Evolutionary conservation across 2,888 invertebrate genomes (phyloP).

Genomic region (Steinernema scapterisci): DNA sequence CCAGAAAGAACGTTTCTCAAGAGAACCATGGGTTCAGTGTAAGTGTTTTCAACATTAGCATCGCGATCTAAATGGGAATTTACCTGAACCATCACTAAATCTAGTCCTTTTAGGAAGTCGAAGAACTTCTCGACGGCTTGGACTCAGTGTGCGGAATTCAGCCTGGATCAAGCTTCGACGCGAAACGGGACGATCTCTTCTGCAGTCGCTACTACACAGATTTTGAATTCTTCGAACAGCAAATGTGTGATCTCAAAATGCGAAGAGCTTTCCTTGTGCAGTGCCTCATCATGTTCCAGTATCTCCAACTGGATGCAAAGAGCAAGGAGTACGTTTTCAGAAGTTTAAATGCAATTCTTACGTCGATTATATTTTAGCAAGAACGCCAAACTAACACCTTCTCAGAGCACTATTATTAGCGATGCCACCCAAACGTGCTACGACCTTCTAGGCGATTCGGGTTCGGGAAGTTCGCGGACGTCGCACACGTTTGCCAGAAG

Average conservation of each 20-base stretch:
- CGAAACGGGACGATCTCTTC: constrained; percentile 5
- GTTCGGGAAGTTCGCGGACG: neutral
- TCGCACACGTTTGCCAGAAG: neutral
- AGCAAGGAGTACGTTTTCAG: neutral
- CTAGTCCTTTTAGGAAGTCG: too few relatives aligned
- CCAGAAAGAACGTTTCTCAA: neutral
- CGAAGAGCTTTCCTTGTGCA: constrained; percentile 8
- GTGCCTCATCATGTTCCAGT: constrained; percentile 18
- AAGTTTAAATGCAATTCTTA: neutral
- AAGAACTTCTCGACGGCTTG: neutral
- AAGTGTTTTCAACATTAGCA: too few relatives aligned
- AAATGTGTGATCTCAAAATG: constrained; percentile 4
- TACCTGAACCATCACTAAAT: too few relatives aligned
- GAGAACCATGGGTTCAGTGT: neutral
- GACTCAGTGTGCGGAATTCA: neutral
- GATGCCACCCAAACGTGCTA: constrained; percentile 12
- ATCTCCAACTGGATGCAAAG: neutral
- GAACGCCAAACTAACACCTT: neutral
- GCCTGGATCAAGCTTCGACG: constrained; percentile 9
- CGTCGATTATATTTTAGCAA: neutral
- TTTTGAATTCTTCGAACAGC: constrained; percentile 24
- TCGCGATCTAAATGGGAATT: too few relatives aligned
- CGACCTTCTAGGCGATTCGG: neutral
- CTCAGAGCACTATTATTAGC: neutral
- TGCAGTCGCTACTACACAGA: constrained; percentile 14